Conservation (phyloP, 2,797 vertebrate species). For the Valencia hispanica region DNA sequence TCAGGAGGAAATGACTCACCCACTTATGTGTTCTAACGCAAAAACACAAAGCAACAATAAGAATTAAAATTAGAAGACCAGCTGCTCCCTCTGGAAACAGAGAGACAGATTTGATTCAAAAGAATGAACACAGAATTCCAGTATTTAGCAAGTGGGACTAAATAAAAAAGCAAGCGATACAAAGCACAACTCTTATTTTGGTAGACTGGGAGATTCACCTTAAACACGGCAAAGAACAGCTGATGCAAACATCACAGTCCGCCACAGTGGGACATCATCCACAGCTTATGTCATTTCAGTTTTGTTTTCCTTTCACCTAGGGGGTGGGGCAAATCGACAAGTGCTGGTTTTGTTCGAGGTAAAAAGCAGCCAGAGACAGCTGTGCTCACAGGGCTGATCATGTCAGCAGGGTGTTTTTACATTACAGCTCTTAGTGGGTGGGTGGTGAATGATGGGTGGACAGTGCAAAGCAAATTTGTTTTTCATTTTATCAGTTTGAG, state of each 20-base stretch:
- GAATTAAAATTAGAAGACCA: neutral
- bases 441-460: slow-evolving; percentile 39
- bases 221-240: slow-evolving; percentile 1
- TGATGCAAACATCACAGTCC: neutral
- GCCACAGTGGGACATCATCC: slow-evolving; percentile 4
- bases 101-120: neutral
- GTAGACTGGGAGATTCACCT: neutral
- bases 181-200: neutral
- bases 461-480: slow-evolving; percentile 40
- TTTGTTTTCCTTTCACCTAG: neutral
- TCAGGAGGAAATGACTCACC: slow-evolving; percentile 4
- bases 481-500: slow-evolving; percentile 38
- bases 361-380: slow-evolving; percentile 12
- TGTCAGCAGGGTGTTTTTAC: slow-evolving; percentile 14
- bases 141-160: neutral
- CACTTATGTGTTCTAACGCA: neutral
- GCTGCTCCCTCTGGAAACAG: neutral
- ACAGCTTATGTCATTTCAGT: slow-evolving; percentile 10
- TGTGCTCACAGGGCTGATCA: neutral
- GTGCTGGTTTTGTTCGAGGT: neutral
- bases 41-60: slow-evolving; percentile 5
- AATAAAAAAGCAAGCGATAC: neutral
- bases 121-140: slow-evolving; percentile 9
- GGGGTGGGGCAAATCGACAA: slow-evolving; percentile 13
- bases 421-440: slow-evolving; percentile 35